Percentiles rank a stretch among this genome's conserved stretches.
Conservation (phyloP, 2,888 invertebrate species). For the Nyleta sp. region DNA sequence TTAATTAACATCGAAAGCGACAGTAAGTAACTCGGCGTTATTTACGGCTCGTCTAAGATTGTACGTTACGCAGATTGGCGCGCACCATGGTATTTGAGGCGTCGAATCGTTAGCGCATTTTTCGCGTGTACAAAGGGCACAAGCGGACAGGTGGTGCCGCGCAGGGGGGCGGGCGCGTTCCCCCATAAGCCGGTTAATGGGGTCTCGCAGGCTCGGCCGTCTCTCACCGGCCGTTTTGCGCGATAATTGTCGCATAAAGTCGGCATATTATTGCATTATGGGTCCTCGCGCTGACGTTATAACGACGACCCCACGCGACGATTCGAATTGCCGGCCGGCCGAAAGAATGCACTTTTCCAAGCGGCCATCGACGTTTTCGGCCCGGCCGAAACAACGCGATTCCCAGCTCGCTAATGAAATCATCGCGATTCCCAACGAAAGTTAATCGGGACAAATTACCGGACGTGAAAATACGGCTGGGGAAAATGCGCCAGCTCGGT, state of each 20-base stretch:
- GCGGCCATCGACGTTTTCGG: too few relatives aligned
- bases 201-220: constrained; percentile 72
- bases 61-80: constrained; percentile 38
- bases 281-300: constrained; percentile 74
- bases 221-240: constrained; percentile 72
- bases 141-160: constrained; percentile 78
- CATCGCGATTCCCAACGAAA: too few relatives aligned
- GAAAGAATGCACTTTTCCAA: too few relatives aligned
- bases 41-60: constrained; percentile 35
- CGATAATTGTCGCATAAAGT: constrained; percentile 81
- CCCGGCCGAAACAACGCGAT: too few relatives aligned
- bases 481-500: too few relatives aligned
- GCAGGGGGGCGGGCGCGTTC: constrained; percentile 73
- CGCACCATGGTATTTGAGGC: constrained; percentile 38
- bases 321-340: constrained; percentile 15
- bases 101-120: constrained; percentile 46
- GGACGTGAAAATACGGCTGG: too few relatives aligned
- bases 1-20: constrained; percentile 35
- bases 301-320: constrained; percentile 68
- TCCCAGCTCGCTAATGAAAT: too few relatives aligned
- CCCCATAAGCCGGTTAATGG: constrained; percentile 74
- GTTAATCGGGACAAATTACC: too few relatives aligned
- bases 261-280: constrained; percentile 79
- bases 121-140: constrained; percentile 51
- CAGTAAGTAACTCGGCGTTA: constrained; percentile 32